A percentile compares a stretch with the other conserved stretches of the same genome.
Conservation (phyloP, 2,888 invertebrate genomes). For the Chrysopilus asiliformis region DNA sequence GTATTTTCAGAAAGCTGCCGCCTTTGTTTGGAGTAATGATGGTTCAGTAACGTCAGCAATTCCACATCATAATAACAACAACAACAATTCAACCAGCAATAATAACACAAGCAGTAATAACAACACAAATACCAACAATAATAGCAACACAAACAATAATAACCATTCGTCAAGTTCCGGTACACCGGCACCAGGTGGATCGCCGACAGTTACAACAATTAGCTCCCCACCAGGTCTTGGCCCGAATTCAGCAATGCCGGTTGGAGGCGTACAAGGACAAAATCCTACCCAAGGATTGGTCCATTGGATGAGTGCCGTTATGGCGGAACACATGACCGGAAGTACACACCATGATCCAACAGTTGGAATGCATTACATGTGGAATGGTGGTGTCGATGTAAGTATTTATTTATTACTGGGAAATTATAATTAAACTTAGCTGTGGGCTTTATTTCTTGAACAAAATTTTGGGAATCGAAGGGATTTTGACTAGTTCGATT, state of each 20-base stretch:
- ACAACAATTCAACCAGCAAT: slow-evolving; percentile 12
- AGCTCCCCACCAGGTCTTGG: slow-evolving; percentile 16
- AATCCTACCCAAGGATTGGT: slow-evolving; percentile 68
- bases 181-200: slow-evolving; percentile 26
- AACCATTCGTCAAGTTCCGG: slow-evolving; percentile 20
- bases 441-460: too few relatives aligned
- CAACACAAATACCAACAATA: slow-evolving; percentile 13
- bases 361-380: slow-evolving; percentile 38
- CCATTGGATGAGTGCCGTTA: slow-evolving; percentile 89
- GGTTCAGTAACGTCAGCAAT: slow-evolving; percentile 16
- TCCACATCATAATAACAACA: slow-evolving; percentile 15
- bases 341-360: slow-evolving; percentile 54
- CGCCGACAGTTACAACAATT: slow-evolving; percentile 15
- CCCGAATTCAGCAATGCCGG: slow-evolving; percentile 27
- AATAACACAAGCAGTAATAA: slow-evolving; percentile 10
- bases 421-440: too few relatives aligned
- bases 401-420: slow-evolving; percentile 21
- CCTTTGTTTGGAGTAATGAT: slow-evolving; percentile 46
- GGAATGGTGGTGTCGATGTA: slow-evolving; percentile 37
- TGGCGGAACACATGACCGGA: slow-evolving; percentile 86
- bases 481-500: too few relatives aligned
- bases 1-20: slow-evolving; percentile 50
- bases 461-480: too few relatives aligned
- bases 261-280: slow-evolving; percentile 40
- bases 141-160: slow-evolving; percentile 14